These are phyloP conservation scores for Hippocampus comes DNA, from an alignment of 2,113 vertebrate genomes.

Conservation along the genomic window DNA sequence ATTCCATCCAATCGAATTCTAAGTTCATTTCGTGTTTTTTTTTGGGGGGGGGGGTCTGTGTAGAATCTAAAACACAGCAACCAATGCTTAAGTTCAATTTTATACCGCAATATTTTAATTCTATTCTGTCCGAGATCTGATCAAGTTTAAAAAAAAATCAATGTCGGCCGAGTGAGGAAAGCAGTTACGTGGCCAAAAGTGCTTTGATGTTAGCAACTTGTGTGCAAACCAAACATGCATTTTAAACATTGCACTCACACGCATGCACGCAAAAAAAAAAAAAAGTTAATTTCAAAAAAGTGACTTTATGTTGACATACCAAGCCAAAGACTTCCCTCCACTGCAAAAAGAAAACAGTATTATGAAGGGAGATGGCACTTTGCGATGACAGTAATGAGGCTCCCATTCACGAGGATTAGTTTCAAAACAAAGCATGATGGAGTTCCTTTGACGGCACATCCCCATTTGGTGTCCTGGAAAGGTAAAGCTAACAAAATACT, in stretches of 20 bases:
- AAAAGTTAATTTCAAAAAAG: slow-evolving; percentile 20
- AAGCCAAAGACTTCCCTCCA: slow-evolving; percentile 95
- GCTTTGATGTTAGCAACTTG: not conserved
- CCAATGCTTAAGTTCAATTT: too few species aligned
- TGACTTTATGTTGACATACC: slow-evolving; percentile 80
- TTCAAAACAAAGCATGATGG: not conserved
- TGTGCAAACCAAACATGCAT: slow-evolving; percentile 39
- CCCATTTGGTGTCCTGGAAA: not conserved
- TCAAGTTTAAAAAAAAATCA: not conserved
- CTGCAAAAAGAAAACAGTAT: slow-evolving; percentile 82
- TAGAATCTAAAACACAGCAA: too few species aligned
- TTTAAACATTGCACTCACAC: slow-evolving; percentile 6
- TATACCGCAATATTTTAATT: too few species aligned
- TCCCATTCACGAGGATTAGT: not conserved
- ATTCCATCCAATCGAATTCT: not conserved
- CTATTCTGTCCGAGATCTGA: not conserved
- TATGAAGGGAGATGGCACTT: slow-evolving; percentile 5
- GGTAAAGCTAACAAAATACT: not conserved
- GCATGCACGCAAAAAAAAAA: slow-evolving; percentile 16
- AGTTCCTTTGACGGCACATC: not conserved
- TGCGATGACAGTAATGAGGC: not conserved
- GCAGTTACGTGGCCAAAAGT: slow-evolving; percentile 6
- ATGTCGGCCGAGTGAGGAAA: slow-evolving; percentile 19
- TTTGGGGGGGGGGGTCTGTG: too few species aligned
- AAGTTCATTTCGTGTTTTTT: not conserved